Conservation (phyloP, 1,140 invertebrate species). For the Nasonia longicornis region DNA sequence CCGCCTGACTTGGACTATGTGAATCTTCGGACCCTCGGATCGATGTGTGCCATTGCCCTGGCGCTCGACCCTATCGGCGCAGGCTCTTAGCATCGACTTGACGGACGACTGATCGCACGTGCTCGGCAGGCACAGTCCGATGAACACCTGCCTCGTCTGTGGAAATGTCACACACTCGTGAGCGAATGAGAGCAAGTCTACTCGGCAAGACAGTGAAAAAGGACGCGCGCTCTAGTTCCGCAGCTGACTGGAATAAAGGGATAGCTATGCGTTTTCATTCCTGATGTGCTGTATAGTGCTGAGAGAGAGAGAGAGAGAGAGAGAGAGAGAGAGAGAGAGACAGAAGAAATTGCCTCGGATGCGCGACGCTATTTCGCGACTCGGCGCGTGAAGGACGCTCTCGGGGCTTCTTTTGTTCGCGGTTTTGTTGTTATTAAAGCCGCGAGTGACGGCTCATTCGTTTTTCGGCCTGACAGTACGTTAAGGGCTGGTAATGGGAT, state of each 20-base stretch:
- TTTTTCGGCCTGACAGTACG: not conserved
- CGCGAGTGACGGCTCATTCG: not conserved
- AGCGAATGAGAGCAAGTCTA: not conserved
- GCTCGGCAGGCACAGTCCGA: constrained; percentile 80
- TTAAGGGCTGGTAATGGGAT: no score
- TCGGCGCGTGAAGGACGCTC: no score
- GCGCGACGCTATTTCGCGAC: not conserved
- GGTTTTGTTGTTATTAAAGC: not conserved
- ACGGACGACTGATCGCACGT: constrained; percentile 76
- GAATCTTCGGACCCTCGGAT: constrained; percentile 60
- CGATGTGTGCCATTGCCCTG: constrained; percentile 64
- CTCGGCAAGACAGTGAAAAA: not conserved
- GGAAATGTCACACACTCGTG: constrained; percentile 45
- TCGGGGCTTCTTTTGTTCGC: no score
- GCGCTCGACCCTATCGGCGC: constrained; percentile 68
- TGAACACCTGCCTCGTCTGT: constrained; percentile 75
- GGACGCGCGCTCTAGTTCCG: not conserved
- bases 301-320: no score
- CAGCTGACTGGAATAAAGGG: not conserved
- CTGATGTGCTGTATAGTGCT: not conserved
- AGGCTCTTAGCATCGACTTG: constrained; percentile 70
- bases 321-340: no score
- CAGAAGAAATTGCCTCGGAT: not conserved
- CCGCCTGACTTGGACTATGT: constrained; percentile 74
- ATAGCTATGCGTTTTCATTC: not conserved